A percentile compares a stretch with the other conserved stretches of the same genome.
These are phyloP conservation scores for Tenrec ecaudatus DNA, from an alignment of 2,113 vertebrate genomes.

Conservation along the genomic window DNA sequence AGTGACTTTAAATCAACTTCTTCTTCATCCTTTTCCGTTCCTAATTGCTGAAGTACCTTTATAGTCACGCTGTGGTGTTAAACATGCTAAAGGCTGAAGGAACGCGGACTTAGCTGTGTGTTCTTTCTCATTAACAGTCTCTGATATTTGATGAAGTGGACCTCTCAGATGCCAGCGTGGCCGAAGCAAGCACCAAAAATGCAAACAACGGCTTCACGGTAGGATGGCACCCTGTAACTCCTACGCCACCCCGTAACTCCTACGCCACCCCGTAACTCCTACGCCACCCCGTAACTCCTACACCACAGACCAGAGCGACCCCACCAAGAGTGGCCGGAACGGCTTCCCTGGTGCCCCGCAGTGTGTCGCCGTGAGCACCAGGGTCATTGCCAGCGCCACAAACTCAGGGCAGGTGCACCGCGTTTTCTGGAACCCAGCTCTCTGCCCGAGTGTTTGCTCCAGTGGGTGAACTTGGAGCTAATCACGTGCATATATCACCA, in stretches of 20 bases:
- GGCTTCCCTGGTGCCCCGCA: neutral
- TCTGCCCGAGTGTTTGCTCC: neutral
- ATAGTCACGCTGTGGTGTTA: constrained; percentile 37
- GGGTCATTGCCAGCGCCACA: neutral
- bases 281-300: constrained; percentile 33
- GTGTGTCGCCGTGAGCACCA: neutral
- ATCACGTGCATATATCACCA: neutral
- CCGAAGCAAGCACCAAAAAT: constrained; percentile 99
- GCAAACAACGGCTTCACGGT: constrained; percentile 99
- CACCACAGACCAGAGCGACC: neutral
- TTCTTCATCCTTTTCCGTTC: constrained; percentile 46
- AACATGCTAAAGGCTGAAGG: constrained; percentile 12
- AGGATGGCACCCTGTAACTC: constrained; percentile 81
- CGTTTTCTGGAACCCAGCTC: neutral
- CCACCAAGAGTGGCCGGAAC: neutral
- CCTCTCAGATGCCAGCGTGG: constrained; percentile 98
- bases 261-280: constrained; percentile 42
- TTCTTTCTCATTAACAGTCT: constrained; percentile 90
- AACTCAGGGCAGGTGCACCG: neutral
- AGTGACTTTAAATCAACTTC: neutral
- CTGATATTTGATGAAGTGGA: constrained; percentile 99
- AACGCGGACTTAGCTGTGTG: constrained; percentile 4
- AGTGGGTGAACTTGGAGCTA: neutral
- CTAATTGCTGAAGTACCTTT: neutral
- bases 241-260: constrained; percentile 22